These are phyloP conservation scores for Morus bassanus DNA, from an alignment of 2,797 vertebrate species.

Conservation along the genomic window DNA sequence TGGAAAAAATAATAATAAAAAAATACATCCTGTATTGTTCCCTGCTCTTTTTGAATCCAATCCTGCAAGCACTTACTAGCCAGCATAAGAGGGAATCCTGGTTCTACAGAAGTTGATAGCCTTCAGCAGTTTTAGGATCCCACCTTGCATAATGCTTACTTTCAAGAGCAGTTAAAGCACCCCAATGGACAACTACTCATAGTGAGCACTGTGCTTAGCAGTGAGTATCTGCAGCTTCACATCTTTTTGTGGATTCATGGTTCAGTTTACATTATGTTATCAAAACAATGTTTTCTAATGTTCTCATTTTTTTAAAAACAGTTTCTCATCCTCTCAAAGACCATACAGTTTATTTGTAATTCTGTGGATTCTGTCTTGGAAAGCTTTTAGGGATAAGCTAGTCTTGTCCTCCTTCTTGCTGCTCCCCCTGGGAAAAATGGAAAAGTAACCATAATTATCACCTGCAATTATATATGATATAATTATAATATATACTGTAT, in stretches of 20 bases:
- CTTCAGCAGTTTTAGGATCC: neutral
- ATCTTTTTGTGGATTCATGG: conserved; percentile 14
- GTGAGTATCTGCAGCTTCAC: conserved; percentile 30
- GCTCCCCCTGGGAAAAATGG: conserved; percentile 47
- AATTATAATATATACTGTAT: neutral
- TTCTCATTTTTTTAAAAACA: neutral
- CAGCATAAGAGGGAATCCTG: neutral
- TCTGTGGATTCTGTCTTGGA: neutral
- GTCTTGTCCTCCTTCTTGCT: conserved; percentile 71
- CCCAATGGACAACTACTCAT: neutral
- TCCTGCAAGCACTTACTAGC: neutral
- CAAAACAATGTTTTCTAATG: neutral
- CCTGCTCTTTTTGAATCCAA: conserved; percentile 34
- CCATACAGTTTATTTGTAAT: neutral
- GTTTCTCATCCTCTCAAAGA: neutral
- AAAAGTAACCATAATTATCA: neutral
- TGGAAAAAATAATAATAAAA: conserved; percentile 55
- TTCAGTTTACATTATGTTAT: conserved; percentile 47
- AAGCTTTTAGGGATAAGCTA: conserved; percentile 56
- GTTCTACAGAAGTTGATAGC: neutral
- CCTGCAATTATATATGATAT: neutral
- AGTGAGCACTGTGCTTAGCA: neutral
- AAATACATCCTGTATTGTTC: conserved; percentile 53
- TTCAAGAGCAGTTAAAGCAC: neutral
- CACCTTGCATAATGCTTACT: neutral